These are phyloP conservation scores for Paracentrotus lividus DNA, from an alignment of 53 echinoderm and acorn worm genomes.

Conservation along the genomic window DNA sequence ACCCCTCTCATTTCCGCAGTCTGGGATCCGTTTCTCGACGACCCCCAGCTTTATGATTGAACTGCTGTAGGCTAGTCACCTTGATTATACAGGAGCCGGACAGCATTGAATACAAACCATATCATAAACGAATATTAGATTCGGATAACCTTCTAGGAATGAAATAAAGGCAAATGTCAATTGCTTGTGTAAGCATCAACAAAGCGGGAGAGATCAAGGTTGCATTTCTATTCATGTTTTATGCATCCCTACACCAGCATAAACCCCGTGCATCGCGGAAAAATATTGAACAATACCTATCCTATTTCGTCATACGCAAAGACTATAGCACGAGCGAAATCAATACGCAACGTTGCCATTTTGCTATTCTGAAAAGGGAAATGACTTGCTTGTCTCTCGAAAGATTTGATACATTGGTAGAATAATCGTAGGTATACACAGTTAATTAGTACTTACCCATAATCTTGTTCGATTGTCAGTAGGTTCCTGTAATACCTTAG, in stretches of 20 bases:
- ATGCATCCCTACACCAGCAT: constrained; percentile 7
- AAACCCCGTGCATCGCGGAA: background rate
- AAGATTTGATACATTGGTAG: background rate
- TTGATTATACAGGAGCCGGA: background rate
- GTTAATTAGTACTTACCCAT: background rate
- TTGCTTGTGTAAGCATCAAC: constrained; percentile 11
- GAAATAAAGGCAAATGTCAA: constrained; percentile 41
- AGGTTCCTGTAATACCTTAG: too few relatives aligned
- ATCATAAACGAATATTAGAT: constrained; percentile 12
- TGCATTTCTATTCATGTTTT: constrained; percentile 30
- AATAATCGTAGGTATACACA: background rate
- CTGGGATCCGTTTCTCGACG: background rate
- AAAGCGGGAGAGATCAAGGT: constrained; percentile 16
- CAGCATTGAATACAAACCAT: background rate
- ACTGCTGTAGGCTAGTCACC: background rate
- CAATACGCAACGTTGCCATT: background rate
- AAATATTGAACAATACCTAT: background rate
- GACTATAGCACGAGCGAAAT: background rate
- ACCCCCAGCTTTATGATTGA: background rate
- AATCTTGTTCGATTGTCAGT: background rate
- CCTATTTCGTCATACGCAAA: background rate
- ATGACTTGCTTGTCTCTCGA: background rate
- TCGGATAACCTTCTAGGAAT: background rate
- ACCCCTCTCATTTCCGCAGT: too few relatives aligned
- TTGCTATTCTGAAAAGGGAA: background rate